These are phyloP conservation scores for Atta cephalotes DNA, from an alignment of 1,140 invertebrate genomes.

Conservation along the genomic window DNA sequence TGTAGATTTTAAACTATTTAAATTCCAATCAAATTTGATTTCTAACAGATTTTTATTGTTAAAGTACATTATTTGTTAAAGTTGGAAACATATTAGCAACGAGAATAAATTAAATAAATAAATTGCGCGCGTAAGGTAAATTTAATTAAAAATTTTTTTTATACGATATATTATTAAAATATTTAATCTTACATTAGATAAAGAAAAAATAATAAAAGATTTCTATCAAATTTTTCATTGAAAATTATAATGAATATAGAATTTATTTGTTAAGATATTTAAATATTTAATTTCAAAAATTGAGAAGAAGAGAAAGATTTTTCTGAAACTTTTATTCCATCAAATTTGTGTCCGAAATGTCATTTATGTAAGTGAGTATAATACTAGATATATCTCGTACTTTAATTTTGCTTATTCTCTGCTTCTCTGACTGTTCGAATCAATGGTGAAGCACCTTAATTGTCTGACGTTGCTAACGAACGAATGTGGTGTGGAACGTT, in stretches of 20 bases:
- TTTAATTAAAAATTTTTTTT: not conserved
- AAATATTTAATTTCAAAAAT: constrained; percentile 33
- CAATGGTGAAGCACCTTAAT: constrained; percentile 53
- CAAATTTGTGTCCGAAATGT: not conserved
- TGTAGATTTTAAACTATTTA: not conserved
- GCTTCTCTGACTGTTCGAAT: constrained; percentile 29
- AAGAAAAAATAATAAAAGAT: not conserved
- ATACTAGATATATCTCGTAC: not conserved
- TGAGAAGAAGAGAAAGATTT: not conserved
- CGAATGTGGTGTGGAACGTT: constrained; percentile 14
- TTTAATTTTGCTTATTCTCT: constrained; percentile 55
- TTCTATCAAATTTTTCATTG: not conserved
- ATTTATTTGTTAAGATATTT: constrained; percentile 2
- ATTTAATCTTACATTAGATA: not conserved
- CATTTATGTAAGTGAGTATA: not conserved
- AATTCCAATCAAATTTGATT: not conserved
- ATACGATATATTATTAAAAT: not conserved
- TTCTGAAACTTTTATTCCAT: not conserved
- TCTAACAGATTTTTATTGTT: not conserved
- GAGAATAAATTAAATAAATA: not conserved
- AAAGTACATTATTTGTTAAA: not conserved
- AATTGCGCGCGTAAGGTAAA: not conserved
- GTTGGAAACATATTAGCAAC: not conserved
- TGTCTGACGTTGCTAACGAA: constrained; percentile 38
- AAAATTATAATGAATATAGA: not conserved